phyloP scores from a whole-genome alignment of 2,888 invertebrate genomes.

The Trypoxylon attenuatum region DNA sequence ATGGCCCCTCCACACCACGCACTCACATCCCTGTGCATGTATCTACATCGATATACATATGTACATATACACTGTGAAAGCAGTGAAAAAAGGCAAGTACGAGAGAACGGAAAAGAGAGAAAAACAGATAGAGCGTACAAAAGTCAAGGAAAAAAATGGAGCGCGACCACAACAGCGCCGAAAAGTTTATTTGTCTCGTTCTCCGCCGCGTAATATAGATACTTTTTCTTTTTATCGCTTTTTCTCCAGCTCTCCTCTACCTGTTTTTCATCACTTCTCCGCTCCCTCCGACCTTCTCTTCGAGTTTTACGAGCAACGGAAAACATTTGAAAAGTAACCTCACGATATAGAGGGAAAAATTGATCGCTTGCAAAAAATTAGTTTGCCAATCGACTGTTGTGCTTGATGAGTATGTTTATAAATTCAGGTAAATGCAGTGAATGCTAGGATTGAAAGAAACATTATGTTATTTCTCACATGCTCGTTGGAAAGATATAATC shows the following conservation, averaged over 20 bases:
- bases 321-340: neutral
- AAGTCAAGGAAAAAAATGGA: slow-evolving; percentile 8
- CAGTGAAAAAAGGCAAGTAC: neutral
- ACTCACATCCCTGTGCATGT: no score
- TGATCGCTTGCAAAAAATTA: no score
- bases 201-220: slow-evolving; percentile 14
- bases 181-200: slow-evolving; percentile 40
- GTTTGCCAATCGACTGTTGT: no score
- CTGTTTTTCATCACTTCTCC: neutral
- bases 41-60: no score
- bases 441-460: no score
- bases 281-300: neutral
- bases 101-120: neutral
- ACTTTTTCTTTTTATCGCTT: slow-evolving; percentile 18
- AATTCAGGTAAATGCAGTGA: no score
- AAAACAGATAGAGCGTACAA: slow-evolving; percentile 7
- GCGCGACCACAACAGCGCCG: slow-evolving; percentile 24
- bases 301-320: neutral
- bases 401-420: no score
- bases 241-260: neutral
- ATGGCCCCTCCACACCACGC: slow-evolving; percentile 5
- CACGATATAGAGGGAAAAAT: neutral
- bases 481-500: no score
- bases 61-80: neutral
- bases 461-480: no score